Conservation (phyloP, 2,797 vertebrate genomes). For the Periparus ater region DNA sequence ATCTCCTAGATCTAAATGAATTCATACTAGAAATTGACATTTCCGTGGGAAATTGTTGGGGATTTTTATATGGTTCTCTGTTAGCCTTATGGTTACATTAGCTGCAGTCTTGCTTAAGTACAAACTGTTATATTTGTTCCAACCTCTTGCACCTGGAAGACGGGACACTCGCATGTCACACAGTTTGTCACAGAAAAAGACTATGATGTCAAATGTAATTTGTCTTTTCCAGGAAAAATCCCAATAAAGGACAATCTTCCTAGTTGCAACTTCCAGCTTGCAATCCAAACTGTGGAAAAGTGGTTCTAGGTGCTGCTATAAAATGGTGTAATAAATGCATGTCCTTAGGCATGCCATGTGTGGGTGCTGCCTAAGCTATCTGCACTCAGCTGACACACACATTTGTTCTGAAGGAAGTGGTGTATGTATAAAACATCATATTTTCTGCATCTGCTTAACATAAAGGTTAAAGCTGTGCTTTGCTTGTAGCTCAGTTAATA, state of each 20-base stretch:
- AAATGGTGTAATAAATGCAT: neutral
- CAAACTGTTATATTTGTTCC: neutral
- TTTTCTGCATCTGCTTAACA: neutral
- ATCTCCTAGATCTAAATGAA: neutral
- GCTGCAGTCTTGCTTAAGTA: neutral
- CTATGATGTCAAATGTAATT: neutral
- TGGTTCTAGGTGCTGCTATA: neutral
- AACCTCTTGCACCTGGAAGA: neutral
- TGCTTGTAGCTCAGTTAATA: neutral
- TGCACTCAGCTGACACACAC: neutral
- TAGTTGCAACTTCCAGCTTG: neutral
- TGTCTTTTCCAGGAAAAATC: neutral
- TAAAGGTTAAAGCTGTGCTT: neutral
- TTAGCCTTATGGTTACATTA: neutral
- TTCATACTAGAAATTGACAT: neutral
- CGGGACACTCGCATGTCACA: neutral
- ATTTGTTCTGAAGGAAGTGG: neutral
- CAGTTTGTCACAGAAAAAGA: neutral
- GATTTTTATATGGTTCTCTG: neutral
- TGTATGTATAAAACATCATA: neutral
- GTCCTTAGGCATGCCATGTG: accelerated
- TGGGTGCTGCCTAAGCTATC: neutral
- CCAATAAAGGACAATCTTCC: neutral
- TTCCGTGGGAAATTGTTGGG: neutral
- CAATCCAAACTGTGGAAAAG: neutral